These are phyloP conservation scores for Zaprionus nigranus DNA, from an alignment of 1,140 invertebrate species.

Conservation along the genomic window DNA sequence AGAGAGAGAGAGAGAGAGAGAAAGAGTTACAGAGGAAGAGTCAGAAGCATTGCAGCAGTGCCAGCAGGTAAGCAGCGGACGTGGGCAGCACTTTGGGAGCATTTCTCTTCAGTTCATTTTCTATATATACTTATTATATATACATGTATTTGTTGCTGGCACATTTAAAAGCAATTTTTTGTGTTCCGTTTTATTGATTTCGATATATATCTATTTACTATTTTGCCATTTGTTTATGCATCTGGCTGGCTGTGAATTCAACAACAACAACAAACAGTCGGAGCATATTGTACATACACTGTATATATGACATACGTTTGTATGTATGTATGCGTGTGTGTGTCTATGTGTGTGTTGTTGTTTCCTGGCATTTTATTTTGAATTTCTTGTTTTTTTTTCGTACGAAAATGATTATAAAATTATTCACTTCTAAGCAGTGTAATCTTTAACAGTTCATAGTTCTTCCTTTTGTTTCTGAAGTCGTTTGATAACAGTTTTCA, in stretches of 20 bases:
- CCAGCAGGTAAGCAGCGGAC: conserved; percentile 73
- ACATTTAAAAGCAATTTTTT: conserved; percentile 38
- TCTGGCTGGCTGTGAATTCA: conserved; percentile 27
- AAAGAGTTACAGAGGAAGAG: conserved; percentile 50
- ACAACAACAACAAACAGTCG: conserved; percentile 22
- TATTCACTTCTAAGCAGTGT: conserved; percentile 21
- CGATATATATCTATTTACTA: conserved; percentile 6
- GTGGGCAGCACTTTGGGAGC: conserved; percentile 41
- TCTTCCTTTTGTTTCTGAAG: conserved; percentile 9
- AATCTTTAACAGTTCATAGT: conserved; percentile 15
- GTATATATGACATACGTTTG: not conserved
- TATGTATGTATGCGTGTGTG: conserved; percentile 30
- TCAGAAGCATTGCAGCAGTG: conserved; percentile 63
- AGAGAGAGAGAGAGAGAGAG: conserved; percentile 35
- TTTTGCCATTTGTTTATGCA: conserved; percentile 37
- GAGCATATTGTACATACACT: conserved; percentile 42
- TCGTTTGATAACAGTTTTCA: conserved; percentile 15
- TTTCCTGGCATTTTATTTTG: conserved; percentile 19
- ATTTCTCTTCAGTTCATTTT: conserved; percentile 48
- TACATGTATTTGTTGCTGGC: conserved; percentile 38
- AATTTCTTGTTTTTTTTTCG: conserved; percentile 1
- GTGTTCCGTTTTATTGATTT: conserved; percentile 38
- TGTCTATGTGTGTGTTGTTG: conserved; percentile 27
- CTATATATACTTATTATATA: conserved; percentile 3
- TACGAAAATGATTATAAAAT: conserved; percentile 18